Percentiles rank a stretch among this genome's conserved stretches.
Conservation (phyloP, 2,113 vertebrate genomes). For the Myrmophylax atrothorax region DNA sequence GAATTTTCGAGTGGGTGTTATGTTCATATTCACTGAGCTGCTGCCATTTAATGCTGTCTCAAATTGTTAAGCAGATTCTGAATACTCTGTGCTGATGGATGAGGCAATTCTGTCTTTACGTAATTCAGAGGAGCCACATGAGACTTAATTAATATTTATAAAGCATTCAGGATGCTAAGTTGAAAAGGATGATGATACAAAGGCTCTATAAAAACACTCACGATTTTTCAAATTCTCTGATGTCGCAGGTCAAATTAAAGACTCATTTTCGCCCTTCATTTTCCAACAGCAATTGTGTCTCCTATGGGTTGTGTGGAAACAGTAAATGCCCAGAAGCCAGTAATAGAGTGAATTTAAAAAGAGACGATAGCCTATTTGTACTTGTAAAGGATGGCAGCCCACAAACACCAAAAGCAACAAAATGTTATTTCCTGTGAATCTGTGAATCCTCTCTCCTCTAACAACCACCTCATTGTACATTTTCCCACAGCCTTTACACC, state of each 20-base stretch:
- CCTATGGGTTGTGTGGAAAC: neutral
- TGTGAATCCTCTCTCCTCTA: neutral
- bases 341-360: neutral
- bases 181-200: conserved; percentile 46
- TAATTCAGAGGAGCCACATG: conserved; percentile 51
- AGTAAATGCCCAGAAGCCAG: neutral
- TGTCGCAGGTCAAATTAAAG: conserved; percentile 28
- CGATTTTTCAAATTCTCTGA: conserved; percentile 29
- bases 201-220: conserved; percentile 1
- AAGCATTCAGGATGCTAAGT: conserved; percentile 33
- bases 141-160: conserved; percentile 62
- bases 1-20: neutral
- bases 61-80: conserved; percentile 27
- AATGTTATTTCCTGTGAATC: neutral
- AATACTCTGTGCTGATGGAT: conserved; percentile 34
- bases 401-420: neutral
- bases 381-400: neutral
- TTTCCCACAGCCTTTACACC: fast-evolving
- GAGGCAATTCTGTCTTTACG: conserved; percentile 35
- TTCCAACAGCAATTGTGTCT: conserved; percentile 18
- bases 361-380: neutral
- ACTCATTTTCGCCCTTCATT: neutral
- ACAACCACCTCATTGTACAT: neutral
- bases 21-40: neutral
- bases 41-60: neutral